Percentiles rank a stretch among this genome's conserved stretches.
phyloP scores from a whole-genome alignment of 2,888 invertebrate species.

The Aphodius granarius region DNA sequence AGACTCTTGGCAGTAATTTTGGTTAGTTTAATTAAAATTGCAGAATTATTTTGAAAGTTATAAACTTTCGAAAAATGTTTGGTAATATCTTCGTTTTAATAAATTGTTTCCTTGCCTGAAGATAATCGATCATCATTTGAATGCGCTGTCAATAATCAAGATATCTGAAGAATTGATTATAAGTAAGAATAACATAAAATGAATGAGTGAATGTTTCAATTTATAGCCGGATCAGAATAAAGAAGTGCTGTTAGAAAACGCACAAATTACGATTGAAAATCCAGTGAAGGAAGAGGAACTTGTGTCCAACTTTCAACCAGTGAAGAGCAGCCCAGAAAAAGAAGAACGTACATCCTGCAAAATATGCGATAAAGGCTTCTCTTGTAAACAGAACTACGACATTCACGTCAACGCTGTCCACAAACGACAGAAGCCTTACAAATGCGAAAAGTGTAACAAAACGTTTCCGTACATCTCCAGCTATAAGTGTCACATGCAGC shows the following conservation, averaged over 20 bases:
- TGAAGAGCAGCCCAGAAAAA: background rate
- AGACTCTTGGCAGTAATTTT: no score
- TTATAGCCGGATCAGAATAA: background rate
- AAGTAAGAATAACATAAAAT: background rate
- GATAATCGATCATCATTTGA: no score
- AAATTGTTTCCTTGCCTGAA: no score
- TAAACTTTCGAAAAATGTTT: no score
- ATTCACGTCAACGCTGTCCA: conserved; percentile 64
- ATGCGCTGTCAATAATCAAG: no score
- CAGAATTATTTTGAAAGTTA: no score
- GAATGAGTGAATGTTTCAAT: background rate
- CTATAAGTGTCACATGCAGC: conserved; percentile 59
- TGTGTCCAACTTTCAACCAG: background rate
- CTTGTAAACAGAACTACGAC: conserved; percentile 63
- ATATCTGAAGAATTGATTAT: no score
- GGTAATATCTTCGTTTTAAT: no score
- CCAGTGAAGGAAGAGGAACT: background rate
- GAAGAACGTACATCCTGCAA: conserved; percentile 51
- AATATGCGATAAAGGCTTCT: conserved; percentile 63
- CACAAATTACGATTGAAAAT: background rate
- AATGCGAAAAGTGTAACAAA: conserved; percentile 62
- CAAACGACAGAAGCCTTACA: conserved; percentile 59
- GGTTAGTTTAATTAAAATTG: no score
- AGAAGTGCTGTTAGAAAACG: background rate
- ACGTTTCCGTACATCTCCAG: conserved; percentile 64